phyloP scores from a whole-genome alignment of 2,797 vertebrate genomes.

The Coregonus suidteri region DNA sequence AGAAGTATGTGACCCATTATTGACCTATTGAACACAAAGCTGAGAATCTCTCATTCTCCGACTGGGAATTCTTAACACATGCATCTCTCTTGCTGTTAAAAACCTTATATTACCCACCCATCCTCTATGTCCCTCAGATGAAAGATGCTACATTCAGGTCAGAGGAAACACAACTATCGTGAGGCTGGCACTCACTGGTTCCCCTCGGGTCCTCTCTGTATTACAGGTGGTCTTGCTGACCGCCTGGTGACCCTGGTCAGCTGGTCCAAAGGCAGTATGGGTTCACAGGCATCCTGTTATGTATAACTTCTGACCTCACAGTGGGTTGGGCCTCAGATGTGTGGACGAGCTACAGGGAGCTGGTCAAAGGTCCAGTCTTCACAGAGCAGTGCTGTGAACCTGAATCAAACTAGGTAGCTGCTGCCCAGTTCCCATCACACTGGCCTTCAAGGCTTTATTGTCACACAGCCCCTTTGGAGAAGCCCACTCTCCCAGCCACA shows the following conservation, averaged over 20 bases:
- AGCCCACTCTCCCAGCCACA: neutral
- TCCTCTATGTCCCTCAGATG: neutral
- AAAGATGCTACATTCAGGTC: neutral
- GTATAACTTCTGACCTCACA: neutral
- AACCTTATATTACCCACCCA: neutral
- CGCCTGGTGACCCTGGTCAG: neutral
- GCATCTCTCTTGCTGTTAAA: no score
- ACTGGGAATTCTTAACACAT: no score
- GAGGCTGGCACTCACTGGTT: neutral
- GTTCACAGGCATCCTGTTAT: slow-evolving; percentile 3
- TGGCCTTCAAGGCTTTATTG: neutral
- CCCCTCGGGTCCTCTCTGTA: no score
- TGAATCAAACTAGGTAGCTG: neutral
- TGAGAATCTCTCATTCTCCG: no score
- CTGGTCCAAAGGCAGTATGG: neutral
- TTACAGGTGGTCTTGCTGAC: neutral
- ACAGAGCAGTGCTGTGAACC: neutral
- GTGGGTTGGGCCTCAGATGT: neutral
- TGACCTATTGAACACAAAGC: no score
- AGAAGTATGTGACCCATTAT: neutral
- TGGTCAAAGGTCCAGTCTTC: slow-evolving; percentile 2
- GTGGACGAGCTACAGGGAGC: neutral
- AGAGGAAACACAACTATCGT: neutral
- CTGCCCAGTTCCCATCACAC: neutral
- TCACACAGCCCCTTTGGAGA: neutral